A percentile compares a stretch with the other conserved stretches of the same genome.
phyloP scores from a whole-genome alignment of 1,140 invertebrate species.

The Tetragonula clypearis region DNA sequence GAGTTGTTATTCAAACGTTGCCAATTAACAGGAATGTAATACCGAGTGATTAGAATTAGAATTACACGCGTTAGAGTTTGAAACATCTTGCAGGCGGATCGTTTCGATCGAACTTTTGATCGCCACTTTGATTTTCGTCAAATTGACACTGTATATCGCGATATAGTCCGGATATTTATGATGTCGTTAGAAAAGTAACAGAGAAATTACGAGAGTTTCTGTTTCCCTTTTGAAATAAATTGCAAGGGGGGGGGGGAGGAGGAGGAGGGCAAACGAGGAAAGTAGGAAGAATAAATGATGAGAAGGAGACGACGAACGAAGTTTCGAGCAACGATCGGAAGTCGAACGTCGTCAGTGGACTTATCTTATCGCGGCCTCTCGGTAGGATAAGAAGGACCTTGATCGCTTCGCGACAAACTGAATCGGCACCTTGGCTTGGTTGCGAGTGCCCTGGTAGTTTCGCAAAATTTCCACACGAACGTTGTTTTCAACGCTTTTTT shows the following conservation, averaged over 20 bases:
- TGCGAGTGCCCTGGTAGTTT: conserved; percentile 13
- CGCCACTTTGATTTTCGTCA: too few relatives aligned
- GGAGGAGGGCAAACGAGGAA: background rate
- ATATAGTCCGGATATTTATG: background rate
- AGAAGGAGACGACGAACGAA: background rate
- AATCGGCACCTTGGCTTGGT: conserved; percentile 55
- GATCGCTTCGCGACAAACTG: conserved; percentile 70
- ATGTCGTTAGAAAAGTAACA: background rate
- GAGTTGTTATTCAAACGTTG: too few relatives aligned
- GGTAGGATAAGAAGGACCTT: conserved; percentile 79
- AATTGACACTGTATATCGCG: too few relatives aligned
- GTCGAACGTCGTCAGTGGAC: conserved; percentile 64
- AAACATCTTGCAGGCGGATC: too few relatives aligned
- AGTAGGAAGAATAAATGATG: background rate
- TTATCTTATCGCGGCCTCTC: conserved; percentile 79
- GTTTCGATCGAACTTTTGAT: background rate
- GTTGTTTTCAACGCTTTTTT: background rate
- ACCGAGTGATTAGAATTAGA: too few relatives aligned
- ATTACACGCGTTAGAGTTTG: too few relatives aligned
- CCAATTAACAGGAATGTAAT: too few relatives aligned
- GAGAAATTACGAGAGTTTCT: background rate
- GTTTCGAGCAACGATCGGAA: conserved; percentile 68
- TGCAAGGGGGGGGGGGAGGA: too few relatives aligned
- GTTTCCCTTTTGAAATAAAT: background rate
- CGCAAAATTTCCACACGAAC: background rate